phyloP scores from a whole-genome alignment of 2,113 vertebrate species.

The Anseranas semipalmata region DNA sequence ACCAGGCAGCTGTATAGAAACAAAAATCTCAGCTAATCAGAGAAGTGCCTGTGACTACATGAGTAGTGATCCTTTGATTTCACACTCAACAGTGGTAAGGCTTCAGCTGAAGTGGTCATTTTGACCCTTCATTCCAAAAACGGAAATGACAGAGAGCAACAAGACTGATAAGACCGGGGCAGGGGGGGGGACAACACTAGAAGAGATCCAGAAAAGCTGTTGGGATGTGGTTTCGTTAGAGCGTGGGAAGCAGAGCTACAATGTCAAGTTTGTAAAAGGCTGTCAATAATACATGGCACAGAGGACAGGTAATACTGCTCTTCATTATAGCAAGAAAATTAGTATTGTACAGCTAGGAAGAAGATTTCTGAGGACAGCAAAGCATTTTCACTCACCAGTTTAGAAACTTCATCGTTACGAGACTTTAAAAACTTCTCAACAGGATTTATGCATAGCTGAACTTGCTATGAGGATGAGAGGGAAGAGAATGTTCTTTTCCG shows the following conservation, averaged over 20 bases:
- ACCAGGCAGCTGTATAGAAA: neutral
- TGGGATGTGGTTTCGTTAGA: neutral
- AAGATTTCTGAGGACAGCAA: neutral
- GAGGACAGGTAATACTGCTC: neutral
- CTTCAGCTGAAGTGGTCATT: neutral
- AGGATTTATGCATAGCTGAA: neutral
- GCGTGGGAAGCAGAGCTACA: neutral
- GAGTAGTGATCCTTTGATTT: neutral
- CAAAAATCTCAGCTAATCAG: neutral
- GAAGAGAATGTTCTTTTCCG: neutral
- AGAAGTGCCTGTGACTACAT: neutral
- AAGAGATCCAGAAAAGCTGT: neutral
- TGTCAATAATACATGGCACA: neutral
- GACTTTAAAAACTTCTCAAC: neutral
- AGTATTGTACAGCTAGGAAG: neutral
- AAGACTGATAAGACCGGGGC: neutral
- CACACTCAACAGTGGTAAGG: neutral
- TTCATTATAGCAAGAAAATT: neutral
- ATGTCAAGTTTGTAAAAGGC: neutral
- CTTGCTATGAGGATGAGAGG: neutral
- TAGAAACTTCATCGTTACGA: neutral
- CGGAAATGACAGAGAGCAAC: neutral
- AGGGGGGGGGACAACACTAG: neutral
- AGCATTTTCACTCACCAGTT: neutral
- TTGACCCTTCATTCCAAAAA: neutral